A percentile compares a stretch with the other conserved stretches of the same genome.
Evolutionary conservation across 2,113 vertebrate species (phyloP).

Genomic region (Uria lomvia): DNA sequence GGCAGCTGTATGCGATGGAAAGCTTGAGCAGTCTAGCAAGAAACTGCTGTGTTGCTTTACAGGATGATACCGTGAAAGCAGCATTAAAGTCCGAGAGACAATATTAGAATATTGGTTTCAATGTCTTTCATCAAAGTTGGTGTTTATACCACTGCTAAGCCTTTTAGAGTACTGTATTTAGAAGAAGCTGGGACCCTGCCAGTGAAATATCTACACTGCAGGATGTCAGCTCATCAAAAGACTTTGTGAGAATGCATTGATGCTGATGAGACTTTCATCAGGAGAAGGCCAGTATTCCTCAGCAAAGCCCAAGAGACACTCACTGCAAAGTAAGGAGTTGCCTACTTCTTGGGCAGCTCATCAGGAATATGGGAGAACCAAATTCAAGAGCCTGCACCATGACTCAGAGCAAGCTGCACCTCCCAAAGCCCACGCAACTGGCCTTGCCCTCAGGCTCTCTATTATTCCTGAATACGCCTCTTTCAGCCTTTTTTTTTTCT

Average conservation of each 20-base stretch:
- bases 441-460: background rate
- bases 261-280: background rate
- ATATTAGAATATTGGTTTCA: background rate
- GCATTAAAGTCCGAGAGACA: background rate
- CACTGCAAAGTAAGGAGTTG: background rate
- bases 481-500: background rate
- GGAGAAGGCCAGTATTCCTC: background rate
- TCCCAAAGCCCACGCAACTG: background rate
- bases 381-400: background rate
- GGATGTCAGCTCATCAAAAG: background rate
- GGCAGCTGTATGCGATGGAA: background rate
- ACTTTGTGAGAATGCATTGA: background rate
- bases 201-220: background rate
- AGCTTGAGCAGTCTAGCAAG: background rate
- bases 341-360: background rate
- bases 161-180: background rate
- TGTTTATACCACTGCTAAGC: background rate
- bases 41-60: background rate
- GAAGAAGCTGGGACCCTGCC: background rate
- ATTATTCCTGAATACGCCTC: background rate
- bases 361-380: background rate
- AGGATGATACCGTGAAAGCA: background rate
- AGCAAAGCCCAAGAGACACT: background rate
- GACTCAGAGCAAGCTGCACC: background rate
- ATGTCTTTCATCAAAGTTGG: background rate